Evolutionary conservation across 2,113 vertebrate genomes (phyloP).

Genomic region (Bubalus kerabau): DNA sequence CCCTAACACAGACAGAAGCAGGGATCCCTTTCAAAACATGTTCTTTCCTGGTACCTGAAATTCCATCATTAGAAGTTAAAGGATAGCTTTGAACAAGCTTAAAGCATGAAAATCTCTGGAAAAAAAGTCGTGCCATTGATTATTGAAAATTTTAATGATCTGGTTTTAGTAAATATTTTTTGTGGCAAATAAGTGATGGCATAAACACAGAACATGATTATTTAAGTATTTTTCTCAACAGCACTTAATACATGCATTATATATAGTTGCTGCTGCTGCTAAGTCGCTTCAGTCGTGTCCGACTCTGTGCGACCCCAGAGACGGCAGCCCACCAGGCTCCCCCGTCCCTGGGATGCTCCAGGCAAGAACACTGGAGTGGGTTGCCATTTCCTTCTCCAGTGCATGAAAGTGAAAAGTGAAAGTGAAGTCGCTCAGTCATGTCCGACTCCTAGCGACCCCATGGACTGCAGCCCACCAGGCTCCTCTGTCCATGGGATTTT

Average conservation of each 20-base stretch:
- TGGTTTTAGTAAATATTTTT: neutral
- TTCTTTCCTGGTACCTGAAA: neutral
- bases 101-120: neutral
- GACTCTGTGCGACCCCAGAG: too few species aligned
- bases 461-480: too few species aligned
- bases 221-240: neutral
- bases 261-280: neutral
- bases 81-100: neutral
- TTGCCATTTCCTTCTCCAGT: too few species aligned
- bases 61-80: neutral
- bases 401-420: too few species aligned
- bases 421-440: too few species aligned
- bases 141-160: neutral
- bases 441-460: too few species aligned
- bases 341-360: too few species aligned
- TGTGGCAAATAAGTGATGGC: neutral
- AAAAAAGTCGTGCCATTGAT: neutral
- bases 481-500: too few species aligned
- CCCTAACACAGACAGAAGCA: neutral
- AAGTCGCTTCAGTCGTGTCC: too few species aligned
- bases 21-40: neutral
- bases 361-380: too few species aligned
- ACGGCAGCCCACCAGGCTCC: too few species aligned
- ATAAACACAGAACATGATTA: neutral
- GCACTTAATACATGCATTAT: neutral